Conservation (phyloP, 1,140 invertebrate species). For the Scaptomyza montana region DNA sequence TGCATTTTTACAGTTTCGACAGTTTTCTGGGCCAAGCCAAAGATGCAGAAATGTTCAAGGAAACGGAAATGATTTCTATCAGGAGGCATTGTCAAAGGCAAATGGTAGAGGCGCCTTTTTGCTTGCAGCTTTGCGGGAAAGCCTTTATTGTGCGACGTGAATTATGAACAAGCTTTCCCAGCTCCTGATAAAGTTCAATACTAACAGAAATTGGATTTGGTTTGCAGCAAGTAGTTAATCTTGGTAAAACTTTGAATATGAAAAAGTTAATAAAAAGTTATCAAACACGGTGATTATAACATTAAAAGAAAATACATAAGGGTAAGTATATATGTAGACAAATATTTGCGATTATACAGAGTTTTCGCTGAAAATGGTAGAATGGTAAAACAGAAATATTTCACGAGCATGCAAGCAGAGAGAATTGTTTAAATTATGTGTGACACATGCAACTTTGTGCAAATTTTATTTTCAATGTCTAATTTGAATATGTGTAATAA, state of each 20-base stretch:
- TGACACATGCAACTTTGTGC: not conserved
- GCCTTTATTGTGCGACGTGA: conserved; percentile 29
- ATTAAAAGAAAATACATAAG: not conserved
- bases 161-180: conserved; percentile 44
- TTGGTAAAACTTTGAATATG: not conserved
- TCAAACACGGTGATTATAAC: not conserved
- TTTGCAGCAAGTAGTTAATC: not conserved
- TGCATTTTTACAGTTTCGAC: conserved; percentile 14
- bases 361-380: not conserved
- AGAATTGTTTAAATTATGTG: conserved; percentile 9
- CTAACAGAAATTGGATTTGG: conserved; percentile 4
- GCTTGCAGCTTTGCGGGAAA: conserved; percentile 22
- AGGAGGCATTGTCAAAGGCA: conserved; percentile 16
- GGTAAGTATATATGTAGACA: too few relatives aligned
- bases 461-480: conserved; percentile 4
- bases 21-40: conserved; percentile 22
- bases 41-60: conserved; percentile 44
- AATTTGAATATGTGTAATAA: conserved; percentile 17
- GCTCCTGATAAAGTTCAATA: not conserved
- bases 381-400: not conserved
- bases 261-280: not conserved
- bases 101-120: conserved; percentile 24
- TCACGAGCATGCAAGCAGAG: not conserved
- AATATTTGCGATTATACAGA: not conserved
- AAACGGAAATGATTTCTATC: conserved; percentile 59